Evolutionary conservation across 2,797 vertebrate species (phyloP), one percentile per base, ranked within the genome.

Genomic region (Neoniphon sammara): DNA sequence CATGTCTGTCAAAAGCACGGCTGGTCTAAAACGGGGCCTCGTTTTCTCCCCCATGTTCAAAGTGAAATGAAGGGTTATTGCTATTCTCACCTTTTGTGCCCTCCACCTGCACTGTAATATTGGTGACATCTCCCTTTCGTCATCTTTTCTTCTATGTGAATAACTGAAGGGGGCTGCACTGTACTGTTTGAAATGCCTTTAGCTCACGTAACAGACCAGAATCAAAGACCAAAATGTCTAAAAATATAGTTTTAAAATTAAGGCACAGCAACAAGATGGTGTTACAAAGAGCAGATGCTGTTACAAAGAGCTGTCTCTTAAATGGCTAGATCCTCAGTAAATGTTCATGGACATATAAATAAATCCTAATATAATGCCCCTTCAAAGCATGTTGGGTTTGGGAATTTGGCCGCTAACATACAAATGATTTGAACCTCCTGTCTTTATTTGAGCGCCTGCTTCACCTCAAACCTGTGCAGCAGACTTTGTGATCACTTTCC

Each of bases 1-100:
- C 87, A 88, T 88, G 83, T 84, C 84, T 87, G 84, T 87, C 65
- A n/a, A 21, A 75, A 66, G 14, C 47, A 27, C 3, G 3, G 21
- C 2, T 2, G 23, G 30, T 49, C 56, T 27, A 8, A 5, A 18
- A 66, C 62, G 53, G 2, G 18, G 56, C 50, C 59, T 27, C 12
- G 25, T 56, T 56, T 56, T 30, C 12, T 15, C 23, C 15, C 25
- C 27, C 21, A 27, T n/a, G 60, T 42, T 55, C 39, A 23, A 27
- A 4, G 55, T 57, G 14, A 47, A 36, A 72, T 81, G 66, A 79
- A 80, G 76, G 15, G 0, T 75, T 34, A 55, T 31, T 21, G 6
- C 25, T 21, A 27, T 4, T 27, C 25, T 27, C 4, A 4, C 25
- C 12, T 39, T 42, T 42, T 42, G 10, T 0, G 39, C 2, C 39